Evolutionary conservation across 2,113 vertebrate species (phyloP).

Genomic region (Telmatochromis brichardi): DNA sequence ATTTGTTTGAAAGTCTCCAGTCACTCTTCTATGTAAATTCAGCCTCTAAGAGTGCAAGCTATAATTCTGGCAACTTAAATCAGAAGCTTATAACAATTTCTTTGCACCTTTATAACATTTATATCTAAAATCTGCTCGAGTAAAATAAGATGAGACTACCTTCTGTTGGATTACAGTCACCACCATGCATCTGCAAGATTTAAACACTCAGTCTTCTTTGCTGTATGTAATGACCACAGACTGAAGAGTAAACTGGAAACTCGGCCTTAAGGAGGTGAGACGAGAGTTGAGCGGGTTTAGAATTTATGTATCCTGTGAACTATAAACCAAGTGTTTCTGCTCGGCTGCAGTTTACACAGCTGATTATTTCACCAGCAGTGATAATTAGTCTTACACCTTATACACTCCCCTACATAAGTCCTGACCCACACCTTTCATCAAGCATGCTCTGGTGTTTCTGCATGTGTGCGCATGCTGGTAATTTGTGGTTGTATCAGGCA

Average conservation of each 20-base stretch:
- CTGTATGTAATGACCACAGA: neutral
- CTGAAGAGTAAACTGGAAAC: neutral
- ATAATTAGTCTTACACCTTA: constrained; percentile 39
- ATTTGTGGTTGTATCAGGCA: neutral
- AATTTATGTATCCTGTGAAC: constrained; percentile 26
- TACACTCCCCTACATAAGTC: neutral
- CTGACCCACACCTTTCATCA: constrained; percentile 22
- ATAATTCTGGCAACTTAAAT: neutral
- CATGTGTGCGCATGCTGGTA: neutral
- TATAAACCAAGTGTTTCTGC: constrained; percentile 21
- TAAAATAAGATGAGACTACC: neutral
- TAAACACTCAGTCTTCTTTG: neutral
- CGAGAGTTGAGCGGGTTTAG: constrained; percentile 7
- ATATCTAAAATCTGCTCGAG: neutral
- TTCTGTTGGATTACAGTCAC: neutral
- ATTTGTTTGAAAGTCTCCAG: neutral
- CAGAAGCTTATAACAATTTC: neutral
- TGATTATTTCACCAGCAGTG: constrained; percentile 1
- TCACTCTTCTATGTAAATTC: neutral
- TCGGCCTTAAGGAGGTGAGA: constrained; percentile 9
- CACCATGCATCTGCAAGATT: neutral
- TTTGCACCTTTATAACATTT: neutral
- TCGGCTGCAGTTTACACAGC: constrained; percentile 14
- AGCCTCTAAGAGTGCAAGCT: neutral
- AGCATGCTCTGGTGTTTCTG: neutral